phyloP scores from a whole-genome alignment of 2,113 vertebrate genomes.

The Hyaena hyaena region DNA sequence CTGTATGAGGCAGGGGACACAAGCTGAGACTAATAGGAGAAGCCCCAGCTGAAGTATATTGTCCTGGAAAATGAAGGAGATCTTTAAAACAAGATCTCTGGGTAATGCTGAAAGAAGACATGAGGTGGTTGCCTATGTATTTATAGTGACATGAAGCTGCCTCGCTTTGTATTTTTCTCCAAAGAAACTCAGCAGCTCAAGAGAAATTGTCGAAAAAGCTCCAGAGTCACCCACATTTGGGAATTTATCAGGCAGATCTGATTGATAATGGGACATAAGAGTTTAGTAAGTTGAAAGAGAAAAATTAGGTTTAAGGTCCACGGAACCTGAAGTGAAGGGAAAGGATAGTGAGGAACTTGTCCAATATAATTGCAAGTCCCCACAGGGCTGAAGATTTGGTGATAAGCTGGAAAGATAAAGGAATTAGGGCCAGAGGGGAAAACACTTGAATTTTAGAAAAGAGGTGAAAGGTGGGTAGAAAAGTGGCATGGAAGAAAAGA shows the following conservation, averaged over 20 bases:
- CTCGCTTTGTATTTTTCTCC: background rate
- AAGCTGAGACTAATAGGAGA: background rate
- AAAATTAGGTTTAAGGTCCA: background rate
- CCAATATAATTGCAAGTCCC: background rate
- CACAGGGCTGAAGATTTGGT: background rate
- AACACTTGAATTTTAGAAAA: background rate
- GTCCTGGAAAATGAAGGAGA: background rate
- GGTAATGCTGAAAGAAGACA: background rate
- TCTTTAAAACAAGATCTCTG: background rate
- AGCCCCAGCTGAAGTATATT: background rate
- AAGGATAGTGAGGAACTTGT: background rate
- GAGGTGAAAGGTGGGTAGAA: background rate
- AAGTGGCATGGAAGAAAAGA: background rate
- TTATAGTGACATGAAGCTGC: background rate
- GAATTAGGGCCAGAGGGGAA: background rate
- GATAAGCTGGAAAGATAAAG: background rate
- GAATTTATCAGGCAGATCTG: background rate
- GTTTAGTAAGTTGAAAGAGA: background rate
- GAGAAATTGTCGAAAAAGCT: background rate
- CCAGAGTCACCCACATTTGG: background rate
- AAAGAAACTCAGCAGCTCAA: constrained; percentile 30
- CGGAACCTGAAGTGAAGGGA: background rate
- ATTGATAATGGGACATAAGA: background rate
- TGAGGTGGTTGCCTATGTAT: background rate
- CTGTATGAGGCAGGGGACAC: background rate